Conservation (phyloP, 2,888 invertebrate species). For the Eubasilissa splendida region DNA sequence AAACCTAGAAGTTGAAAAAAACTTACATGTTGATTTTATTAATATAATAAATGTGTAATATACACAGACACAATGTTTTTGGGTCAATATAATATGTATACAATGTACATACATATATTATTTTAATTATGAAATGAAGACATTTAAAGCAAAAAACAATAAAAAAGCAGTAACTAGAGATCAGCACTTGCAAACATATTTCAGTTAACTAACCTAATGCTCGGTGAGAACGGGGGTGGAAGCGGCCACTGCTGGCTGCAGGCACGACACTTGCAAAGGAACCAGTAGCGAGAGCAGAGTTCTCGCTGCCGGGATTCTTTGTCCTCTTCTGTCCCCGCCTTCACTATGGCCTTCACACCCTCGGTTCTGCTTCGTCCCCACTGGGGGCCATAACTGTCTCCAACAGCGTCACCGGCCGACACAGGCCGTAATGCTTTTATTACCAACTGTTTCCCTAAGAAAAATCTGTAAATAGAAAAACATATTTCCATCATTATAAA, state of each 20-base stretch:
- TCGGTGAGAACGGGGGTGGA: constrained; percentile 54
- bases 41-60: too few species aligned
- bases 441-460: constrained; percentile 81
- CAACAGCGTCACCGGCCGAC: constrained; percentile 77
- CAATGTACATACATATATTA: too few species aligned
- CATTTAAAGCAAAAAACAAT: background rate
- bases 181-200: background rate
- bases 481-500: background rate
- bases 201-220: constrained; percentile 25
- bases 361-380: constrained; percentile 68
- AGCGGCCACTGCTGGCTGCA: constrained; percentile 84
- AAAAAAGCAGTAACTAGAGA: too few species aligned
- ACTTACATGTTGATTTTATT: too few species aligned
- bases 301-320: constrained; percentile 75
- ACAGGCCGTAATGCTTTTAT: constrained; percentile 79
- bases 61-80: too few species aligned
- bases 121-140: background rate
- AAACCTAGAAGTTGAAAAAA: too few species aligned
- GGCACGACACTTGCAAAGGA: constrained; percentile 81
- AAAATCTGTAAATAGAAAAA: constrained; percentile 73
- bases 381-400: constrained; percentile 89
- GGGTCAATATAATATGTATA: too few species aligned
- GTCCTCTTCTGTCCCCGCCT: constrained; percentile 64
- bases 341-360: constrained; percentile 66
- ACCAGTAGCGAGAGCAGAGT: constrained; percentile 84